Percentiles rank a stretch among this genome's conserved stretches.
phyloP scores from a whole-genome alignment of 35 echinoderm and acorn worm genomes.

The Heliocidaris erythrogramma region DNA sequence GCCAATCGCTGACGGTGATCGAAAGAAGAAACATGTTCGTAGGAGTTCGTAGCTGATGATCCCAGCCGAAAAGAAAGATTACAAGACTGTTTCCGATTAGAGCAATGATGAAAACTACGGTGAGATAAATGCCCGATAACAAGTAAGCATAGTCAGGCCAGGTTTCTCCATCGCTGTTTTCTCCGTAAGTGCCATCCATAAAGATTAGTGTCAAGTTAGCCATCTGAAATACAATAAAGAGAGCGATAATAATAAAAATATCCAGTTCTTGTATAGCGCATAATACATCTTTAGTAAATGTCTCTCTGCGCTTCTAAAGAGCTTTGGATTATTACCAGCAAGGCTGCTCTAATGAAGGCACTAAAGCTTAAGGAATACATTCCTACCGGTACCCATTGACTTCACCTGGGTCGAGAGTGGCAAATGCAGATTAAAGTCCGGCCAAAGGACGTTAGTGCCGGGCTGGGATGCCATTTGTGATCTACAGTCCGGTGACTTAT shows the following conservation, averaged over 20 bases:
- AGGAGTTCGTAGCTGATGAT: conserved; percentile 4
- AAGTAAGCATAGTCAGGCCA: not conserved
- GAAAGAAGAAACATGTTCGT: conserved; percentile 50
- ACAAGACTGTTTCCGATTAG: conserved; percentile 33
- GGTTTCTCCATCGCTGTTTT: not conserved
- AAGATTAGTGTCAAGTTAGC: not conserved
- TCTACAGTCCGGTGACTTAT: too few species aligned
- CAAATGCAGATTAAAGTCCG: too few species aligned
- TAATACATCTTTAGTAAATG: too few species aligned
- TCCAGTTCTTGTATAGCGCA: too few species aligned
- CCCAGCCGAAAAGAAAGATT: conserved; percentile 17
- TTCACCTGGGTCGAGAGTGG: too few species aligned
- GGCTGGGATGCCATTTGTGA: too few species aligned
- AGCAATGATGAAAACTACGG: conserved; percentile 18
- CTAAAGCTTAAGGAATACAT: too few species aligned
- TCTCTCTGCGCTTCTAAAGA: too few species aligned
- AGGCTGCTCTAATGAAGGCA: too few species aligned
- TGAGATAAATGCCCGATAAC: not conserved
- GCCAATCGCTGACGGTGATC: conserved; percentile 22
- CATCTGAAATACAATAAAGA: not conserved
- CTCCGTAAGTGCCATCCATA: not conserved
- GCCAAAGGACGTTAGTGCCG: too few species aligned
- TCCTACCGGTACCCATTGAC: too few species aligned
- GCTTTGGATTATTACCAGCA: too few species aligned
- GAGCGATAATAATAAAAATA: not conserved